Percentiles rank a stretch among this genome's conserved stretches.
Conservation (phyloP, 2,888 invertebrate genomes). For the Tortricodes alternella region DNA sequence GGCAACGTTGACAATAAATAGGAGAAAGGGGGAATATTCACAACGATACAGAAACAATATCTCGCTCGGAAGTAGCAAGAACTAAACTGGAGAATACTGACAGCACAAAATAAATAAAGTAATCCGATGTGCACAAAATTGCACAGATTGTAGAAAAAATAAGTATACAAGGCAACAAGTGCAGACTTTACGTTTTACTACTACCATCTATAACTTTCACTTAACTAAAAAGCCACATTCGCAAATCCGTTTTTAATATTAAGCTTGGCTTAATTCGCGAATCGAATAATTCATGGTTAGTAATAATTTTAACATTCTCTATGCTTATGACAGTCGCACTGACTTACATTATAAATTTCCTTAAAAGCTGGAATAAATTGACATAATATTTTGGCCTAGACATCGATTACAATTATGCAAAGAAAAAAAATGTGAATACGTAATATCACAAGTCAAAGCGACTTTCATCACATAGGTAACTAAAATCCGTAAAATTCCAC, state of each 20-base stretch:
- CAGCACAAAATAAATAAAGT: conserved; percentile 71
- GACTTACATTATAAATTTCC: conserved; percentile 35
- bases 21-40: conserved; percentile 69
- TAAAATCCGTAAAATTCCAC: conserved; percentile 25
- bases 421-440: conserved; percentile 39
- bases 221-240: conserved; percentile 75
- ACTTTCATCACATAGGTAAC: conserved; percentile 49
- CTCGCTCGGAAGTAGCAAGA: conserved; percentile 43
- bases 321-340: conserved; percentile 53
- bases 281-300: conserved; percentile 75
- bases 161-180: conserved; percentile 81
- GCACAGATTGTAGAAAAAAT: conserved; percentile 72
- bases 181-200: conserved; percentile 81
- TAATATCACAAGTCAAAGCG: conserved; percentile 48
- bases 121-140: conserved; percentile 59
- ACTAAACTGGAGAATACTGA: conserved; percentile 48
- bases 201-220: conserved; percentile 69
- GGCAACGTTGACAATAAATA: conserved; percentile 83
- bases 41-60: conserved; percentile 57
- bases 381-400: conserved; percentile 42
- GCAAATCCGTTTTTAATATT: conserved; percentile 64
- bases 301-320: conserved; percentile 46
- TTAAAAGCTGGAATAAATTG: conserved; percentile 35
- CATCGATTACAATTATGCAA: conserved; percentile 41
- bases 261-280: conserved; percentile 80